Evolutionary conservation across 2,888 invertebrate species (phyloP).

Genomic region (Nesidiocoris tenuis): DNA sequence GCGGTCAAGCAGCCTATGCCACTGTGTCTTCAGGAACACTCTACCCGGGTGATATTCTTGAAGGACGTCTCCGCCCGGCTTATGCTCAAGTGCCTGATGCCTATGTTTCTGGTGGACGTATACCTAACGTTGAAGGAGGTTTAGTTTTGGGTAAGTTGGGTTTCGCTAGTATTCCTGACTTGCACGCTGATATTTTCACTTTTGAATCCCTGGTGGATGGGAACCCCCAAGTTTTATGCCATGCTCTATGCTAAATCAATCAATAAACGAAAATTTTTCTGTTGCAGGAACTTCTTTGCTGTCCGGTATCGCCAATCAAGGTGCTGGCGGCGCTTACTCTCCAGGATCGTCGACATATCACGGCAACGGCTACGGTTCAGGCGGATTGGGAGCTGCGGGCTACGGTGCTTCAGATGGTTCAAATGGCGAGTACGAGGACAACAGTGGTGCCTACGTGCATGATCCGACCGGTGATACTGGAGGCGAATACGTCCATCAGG

Average conservation of each 20-base stretch:
- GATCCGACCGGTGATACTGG: slow-evolving; percentile 48
- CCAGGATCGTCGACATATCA: slow-evolving; percentile 8
- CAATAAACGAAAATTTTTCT: too few relatives aligned
- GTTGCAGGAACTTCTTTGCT: slow-evolving; percentile 45
- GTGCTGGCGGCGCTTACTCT: background rate
- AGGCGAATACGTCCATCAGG: slow-evolving; percentile 48
- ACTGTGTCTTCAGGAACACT: slow-evolving; percentile 48
- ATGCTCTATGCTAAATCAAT: too few relatives aligned
- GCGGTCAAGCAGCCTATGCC: slow-evolving; percentile 39
- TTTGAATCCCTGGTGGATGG: too few relatives aligned
- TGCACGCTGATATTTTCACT: background rate
- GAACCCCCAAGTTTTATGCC: too few relatives aligned
- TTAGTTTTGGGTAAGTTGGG: slow-evolving; percentile 51
- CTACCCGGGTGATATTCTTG: slow-evolving; percentile 51
- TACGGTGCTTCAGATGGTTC: slow-evolving; percentile 19
- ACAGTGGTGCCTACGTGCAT: slow-evolving; percentile 49
- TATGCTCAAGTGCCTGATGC: slow-evolving; percentile 53
- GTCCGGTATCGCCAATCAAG: slow-evolving; percentile 37
- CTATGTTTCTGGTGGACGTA: slow-evolving; percentile 53
- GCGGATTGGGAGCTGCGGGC: slow-evolving; percentile 53
- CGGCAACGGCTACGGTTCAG: slow-evolving; percentile 48
- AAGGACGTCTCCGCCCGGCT: slow-evolving; percentile 52
- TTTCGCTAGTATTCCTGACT: background rate
- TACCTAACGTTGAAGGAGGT: slow-evolving; percentile 51
- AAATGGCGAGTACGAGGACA: slow-evolving; percentile 43